phyloP scores from a whole-genome alignment of 2,113 vertebrate species.

The Smithornis capensis region DNA sequence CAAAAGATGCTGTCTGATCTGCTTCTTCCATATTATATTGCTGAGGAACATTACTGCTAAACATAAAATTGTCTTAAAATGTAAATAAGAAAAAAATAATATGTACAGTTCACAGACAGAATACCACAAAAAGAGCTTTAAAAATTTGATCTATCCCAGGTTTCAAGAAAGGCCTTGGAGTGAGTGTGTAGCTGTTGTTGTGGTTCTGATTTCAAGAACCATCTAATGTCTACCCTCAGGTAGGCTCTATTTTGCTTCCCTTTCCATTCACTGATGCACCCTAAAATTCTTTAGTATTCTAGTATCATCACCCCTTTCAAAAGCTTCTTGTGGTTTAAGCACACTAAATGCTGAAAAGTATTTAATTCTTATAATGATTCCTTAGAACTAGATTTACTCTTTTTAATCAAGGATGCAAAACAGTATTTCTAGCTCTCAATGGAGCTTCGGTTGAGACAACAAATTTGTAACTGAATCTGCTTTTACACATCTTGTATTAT shows the following conservation, averaged over 20 bases:
- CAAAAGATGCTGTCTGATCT: neutral
- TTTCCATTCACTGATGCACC: neutral
- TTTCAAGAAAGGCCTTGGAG: neutral
- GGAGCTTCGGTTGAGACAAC: conserved; percentile 32
- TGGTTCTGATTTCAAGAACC: neutral
- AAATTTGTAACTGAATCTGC: conserved; percentile 23
- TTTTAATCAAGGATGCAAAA: conserved; percentile 66
- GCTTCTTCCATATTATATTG: neutral
- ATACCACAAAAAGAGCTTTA: neutral
- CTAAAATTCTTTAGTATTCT: conserved; percentile 44
- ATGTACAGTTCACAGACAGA: neutral
- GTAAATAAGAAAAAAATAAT: neutral
- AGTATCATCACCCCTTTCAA: neutral
- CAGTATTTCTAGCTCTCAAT: conserved; percentile 47
- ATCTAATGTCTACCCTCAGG: neutral
- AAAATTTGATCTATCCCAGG: neutral
- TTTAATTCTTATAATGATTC: conserved; percentile 68
- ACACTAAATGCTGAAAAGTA: conserved; percentile 40
- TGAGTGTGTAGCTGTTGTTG: neutral
- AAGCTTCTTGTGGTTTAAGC: conserved; percentile 32
- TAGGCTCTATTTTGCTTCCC: neutral
- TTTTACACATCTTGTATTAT: conserved; percentile 34
- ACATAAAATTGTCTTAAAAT: neutral
- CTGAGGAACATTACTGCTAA: neutral
- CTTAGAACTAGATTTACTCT: conserved; percentile 66